A percentile compares a stretch with the other conserved stretches of the same genome.
phyloP scores from a whole-genome alignment of 2,113 vertebrate species.

The Chinchilla lanigera region DNA sequence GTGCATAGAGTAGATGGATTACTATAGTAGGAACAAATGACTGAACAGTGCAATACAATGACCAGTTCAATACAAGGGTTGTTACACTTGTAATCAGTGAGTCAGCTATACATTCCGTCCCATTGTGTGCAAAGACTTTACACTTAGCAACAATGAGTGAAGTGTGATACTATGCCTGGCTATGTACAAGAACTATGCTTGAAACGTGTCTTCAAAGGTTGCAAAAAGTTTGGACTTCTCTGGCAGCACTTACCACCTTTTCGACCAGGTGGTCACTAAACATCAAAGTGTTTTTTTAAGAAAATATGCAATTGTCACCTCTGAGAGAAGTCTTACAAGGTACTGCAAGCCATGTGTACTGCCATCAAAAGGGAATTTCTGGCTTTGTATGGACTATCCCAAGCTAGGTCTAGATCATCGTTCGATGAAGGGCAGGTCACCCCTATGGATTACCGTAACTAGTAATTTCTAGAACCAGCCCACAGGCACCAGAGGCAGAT shows the following conservation, averaged over 20 bases:
- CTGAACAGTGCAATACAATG: not conserved
- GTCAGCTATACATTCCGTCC: not conserved
- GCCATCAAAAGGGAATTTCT: not conserved
- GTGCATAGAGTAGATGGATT: not conserved
- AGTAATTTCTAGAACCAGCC: not conserved
- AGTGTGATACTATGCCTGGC: too few species aligned
- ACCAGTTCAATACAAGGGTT: not conserved
- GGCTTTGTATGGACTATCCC: not conserved
- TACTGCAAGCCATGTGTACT: not conserved
- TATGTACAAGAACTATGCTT: not conserved
- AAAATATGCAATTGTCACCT: not conserved
- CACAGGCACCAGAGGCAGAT: not conserved
- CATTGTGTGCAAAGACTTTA: not conserved
- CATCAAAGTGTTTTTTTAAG: not conserved
- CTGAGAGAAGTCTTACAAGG: not conserved
- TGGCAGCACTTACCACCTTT: not conserved
- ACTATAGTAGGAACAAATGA: not conserved
- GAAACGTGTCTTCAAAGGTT: not conserved
- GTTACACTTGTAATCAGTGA: not conserved
- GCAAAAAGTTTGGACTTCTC: not conserved
- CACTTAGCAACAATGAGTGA: not conserved
- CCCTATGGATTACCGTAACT: not conserved
- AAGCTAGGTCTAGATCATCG: not conserved
- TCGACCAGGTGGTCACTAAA: not conserved
- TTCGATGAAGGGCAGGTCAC: not conserved